Conservation (phyloP, 2,113 vertebrate genomes). For the Platysternon megacephalum region DNA sequence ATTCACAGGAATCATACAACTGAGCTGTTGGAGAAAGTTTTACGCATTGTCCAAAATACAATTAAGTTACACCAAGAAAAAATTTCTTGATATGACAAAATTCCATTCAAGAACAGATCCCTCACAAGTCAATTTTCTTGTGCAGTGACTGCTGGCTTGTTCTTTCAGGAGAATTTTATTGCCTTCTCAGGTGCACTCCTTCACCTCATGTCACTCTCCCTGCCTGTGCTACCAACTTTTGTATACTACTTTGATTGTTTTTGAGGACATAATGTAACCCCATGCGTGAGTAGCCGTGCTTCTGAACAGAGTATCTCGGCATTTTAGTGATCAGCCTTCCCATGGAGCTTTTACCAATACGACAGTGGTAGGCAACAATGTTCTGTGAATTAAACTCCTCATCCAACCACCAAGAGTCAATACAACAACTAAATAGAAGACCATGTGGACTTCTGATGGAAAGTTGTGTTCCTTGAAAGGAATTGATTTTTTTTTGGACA, state of each 20-base stretch:
- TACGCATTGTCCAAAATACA: not conserved
- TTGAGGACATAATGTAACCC: rapidly evolving
- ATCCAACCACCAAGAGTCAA: not conserved
- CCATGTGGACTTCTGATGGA: not conserved
- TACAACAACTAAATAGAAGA: not conserved
- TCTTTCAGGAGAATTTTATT: not conserved
- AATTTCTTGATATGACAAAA: not conserved
- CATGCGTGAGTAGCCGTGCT: not conserved
- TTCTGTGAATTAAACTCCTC: not conserved
- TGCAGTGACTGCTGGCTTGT: not conserved
- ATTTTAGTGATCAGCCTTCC: not conserved
- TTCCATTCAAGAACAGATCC: rapidly evolving
- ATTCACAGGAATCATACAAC: not conserved
- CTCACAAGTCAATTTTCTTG: not conserved
- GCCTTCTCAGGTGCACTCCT: not conserved
- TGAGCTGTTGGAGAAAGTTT: not conserved
- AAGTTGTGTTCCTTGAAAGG: not conserved
- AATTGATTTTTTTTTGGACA: not conserved
- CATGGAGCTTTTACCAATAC: not conserved
- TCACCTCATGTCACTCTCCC: not conserved
- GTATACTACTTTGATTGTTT: not conserved
- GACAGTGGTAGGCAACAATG: not conserved
- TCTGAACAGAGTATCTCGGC: not conserved
- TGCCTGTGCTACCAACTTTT: not conserved
- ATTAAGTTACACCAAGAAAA: not conserved